Conservation (phyloP, 2,888 invertebrate species). For the Graphium colonna region DNA sequence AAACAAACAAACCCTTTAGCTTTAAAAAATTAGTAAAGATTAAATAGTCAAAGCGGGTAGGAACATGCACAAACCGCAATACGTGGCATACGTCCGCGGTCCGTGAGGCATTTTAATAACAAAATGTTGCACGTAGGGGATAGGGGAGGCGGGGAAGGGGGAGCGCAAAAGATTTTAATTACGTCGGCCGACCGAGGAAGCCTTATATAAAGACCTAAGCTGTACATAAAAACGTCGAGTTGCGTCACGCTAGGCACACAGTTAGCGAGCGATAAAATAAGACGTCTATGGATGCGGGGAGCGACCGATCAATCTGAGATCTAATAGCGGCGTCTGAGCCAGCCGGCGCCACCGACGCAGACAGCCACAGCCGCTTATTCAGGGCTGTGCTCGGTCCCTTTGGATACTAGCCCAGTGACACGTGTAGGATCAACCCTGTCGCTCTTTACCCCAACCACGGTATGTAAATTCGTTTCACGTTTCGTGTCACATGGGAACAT, state of each 20-base stretch:
- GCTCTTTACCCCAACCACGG: no score
- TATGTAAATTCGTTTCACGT: no score
- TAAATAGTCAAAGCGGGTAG: not conserved
- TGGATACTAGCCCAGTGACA: slow-evolving; percentile 8
- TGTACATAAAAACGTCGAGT: slow-evolving; percentile 38
- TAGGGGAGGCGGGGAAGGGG: slow-evolving; percentile 16
- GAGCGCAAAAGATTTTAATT: slow-evolving; percentile 39
- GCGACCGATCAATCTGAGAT: slow-evolving; percentile 68
- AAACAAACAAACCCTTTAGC: no score
- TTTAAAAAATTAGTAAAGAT: no score
- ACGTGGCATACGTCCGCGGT: slow-evolving; percentile 3
- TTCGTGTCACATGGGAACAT: no score
- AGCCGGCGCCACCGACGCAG: slow-evolving; percentile 65
- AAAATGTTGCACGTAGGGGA: slow-evolving; percentile 13
- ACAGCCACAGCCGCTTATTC: slow-evolving; percentile 44
- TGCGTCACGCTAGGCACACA: slow-evolving; percentile 33
- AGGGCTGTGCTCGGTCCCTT: slow-evolving; percentile 14
- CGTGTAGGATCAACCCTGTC: not conserved
- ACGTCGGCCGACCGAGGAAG: slow-evolving; percentile 44
- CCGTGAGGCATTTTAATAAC: slow-evolving; percentile 21
- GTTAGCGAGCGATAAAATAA: slow-evolving; percentile 36
- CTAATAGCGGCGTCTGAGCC: slow-evolving; percentile 67
- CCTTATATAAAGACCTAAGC: slow-evolving; percentile 48
- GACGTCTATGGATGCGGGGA: slow-evolving; percentile 45
- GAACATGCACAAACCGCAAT: not conserved